Conservation (phyloP, 53 echinoderm and acorn worm species). For the Hippasteria phrygiana region DNA sequence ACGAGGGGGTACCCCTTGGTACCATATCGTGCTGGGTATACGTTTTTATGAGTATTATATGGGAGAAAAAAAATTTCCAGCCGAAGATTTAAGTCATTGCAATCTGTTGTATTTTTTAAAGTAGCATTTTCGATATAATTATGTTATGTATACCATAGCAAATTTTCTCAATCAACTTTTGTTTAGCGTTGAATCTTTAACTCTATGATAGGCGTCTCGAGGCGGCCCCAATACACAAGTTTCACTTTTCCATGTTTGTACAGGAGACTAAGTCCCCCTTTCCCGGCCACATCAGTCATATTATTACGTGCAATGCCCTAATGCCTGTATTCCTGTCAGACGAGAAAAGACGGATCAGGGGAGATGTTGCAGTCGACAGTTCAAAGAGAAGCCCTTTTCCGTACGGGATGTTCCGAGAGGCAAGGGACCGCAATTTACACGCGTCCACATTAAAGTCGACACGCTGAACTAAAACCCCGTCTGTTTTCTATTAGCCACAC, state of each 20-base stretch:
- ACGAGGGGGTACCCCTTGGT: no score
- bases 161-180: no score
- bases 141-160: no score
- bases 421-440: constrained; percentile 39
- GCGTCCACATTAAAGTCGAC: constrained; percentile 18
- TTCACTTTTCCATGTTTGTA: constrained; percentile 19
- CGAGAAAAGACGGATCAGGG: constrained; percentile 49
- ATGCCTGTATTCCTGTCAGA: constrained; percentile 52
- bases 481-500: background rate
- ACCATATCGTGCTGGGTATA: no score
- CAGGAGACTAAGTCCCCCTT: background rate
- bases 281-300: constrained; percentile 4
- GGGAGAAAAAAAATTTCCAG: no score
- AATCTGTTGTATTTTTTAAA: no score
- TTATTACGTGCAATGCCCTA: constrained; percentile 43
- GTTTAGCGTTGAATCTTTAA: no score
- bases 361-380: constrained; percentile 40
- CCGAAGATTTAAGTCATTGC: no score
- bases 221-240: background rate
- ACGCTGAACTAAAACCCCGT: background rate
- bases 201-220: background rate
- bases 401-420: background rate
- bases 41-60: no score
- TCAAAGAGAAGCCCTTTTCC: constrained; percentile 36
- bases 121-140: no score